Evolutionary conservation across 2,888 invertebrate species (phyloP), one percentile per base, ranked within the genome.

Genomic region (Eumacrocentrus americanus): DNA sequence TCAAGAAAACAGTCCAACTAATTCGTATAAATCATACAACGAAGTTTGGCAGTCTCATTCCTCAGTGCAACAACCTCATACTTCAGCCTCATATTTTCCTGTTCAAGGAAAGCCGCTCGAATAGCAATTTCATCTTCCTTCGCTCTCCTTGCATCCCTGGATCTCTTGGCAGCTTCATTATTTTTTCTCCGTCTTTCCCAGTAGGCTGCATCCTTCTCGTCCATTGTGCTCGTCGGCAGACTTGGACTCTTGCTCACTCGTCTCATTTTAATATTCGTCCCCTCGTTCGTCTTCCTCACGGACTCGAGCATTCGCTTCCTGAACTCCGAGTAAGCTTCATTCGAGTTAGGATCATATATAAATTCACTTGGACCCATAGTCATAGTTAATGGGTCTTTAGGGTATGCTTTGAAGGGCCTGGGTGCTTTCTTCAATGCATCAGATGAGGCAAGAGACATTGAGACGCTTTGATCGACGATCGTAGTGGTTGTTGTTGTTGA

Each of bases 91-190:
- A 90, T 84, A 80, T 94, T 91, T 81, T 95, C 94, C 70, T 91
- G 90, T 78, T 96, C 94, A 16, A 97, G 83, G 71, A 89, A 91
- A 0, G 92, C 91, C 0, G 94, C 94, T 60, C 94, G 84, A 38
- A 96, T 90, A 0, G 95, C 94, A 52, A 96, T 89, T 70, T 95
- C 94, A 68, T 96, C 94, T 78, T 98, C 97, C 71, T 96, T 92
- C 42, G 91, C 88, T 69, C 95, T 85, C 60, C 98, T 84, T 0
- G 94, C 89, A 73, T 98, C 97, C 2, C 98, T 85, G 0, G 95
- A 96, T 69, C 95, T 86, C 81, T 98, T 98, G 0, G 98, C 98
- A 0, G 98, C 97, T 65, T 91, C 92, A 78, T 98, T 98, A 80
- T 98, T 98, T 76, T 94, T 93, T 66, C 91, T 87, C 7, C 97